Conservation (phyloP, 2,113 vertebrate species). For the Dicrurus megarhynchus region DNA sequence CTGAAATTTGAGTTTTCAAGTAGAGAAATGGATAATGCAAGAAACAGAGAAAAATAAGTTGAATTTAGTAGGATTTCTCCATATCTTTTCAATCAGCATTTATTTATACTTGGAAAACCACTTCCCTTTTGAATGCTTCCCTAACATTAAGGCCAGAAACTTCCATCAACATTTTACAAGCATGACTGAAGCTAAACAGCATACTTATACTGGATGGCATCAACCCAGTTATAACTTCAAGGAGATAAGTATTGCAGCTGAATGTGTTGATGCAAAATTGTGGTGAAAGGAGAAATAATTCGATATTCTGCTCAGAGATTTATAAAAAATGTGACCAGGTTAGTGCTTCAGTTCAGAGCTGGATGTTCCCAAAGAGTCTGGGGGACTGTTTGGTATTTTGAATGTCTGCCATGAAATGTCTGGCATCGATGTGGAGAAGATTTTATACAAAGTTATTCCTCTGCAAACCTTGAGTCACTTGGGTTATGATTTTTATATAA, state of each 20-base stretch:
- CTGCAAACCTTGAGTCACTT: background rate
- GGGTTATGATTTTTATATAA: background rate
- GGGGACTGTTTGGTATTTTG: background rate
- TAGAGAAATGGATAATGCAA: background rate
- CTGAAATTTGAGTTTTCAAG: background rate
- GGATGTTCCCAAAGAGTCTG: background rate
- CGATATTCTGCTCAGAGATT: background rate
- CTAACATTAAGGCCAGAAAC: conserved; percentile 2
- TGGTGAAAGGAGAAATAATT: background rate
- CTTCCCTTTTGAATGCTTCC: conserved; percentile 27
- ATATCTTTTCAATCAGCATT: conserved; percentile 35
- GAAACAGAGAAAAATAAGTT: background rate
- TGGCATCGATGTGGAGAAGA: background rate
- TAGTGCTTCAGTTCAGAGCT: background rate
- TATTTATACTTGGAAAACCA: conserved; percentile 39
- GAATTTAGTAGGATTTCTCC: background rate
- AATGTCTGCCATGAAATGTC: background rate
- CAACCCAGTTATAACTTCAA: background rate
- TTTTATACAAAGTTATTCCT: background rate
- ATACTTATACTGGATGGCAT: background rate
- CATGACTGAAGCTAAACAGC: conserved; percentile 25
- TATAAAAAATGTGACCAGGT: background rate
- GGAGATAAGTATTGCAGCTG: background rate
- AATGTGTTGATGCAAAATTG: background rate
- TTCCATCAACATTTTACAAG: conserved; percentile 30